Percentiles rank a stretch among this genome's conserved stretches.
Conservation (phyloP, 64 coral and sea anemone genomes). For the Dendronephthya gigantea region DNA sequence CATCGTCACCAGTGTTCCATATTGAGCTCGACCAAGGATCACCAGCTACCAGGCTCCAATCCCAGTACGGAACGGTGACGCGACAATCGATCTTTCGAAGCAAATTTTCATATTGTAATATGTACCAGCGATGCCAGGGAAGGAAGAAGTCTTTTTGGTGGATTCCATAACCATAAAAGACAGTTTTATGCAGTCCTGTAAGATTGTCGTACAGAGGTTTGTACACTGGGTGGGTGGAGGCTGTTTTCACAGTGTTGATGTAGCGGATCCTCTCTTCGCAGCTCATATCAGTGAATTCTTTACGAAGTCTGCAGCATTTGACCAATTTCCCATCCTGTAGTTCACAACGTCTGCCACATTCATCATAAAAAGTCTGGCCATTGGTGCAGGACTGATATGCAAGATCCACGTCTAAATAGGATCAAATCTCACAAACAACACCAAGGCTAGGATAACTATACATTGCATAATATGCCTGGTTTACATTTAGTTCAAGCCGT, state of each 20-base stretch:
- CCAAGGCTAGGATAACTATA: no score
- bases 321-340: slow-evolving; percentile 4
- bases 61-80: slow-evolving; percentile 55
- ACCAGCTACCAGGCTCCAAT: slow-evolving; percentile 19
- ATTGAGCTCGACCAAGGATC: neutral
- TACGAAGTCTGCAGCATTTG: slow-evolving; percentile 39
- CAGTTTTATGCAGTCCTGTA: slow-evolving; percentile 19
- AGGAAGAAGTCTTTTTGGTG: slow-evolving; percentile 28
- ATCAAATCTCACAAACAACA: no score
- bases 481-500: no score
- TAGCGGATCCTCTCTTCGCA: slow-evolving; percentile 19
- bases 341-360: slow-evolving; percentile 41
- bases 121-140: slow-evolving; percentile 59
- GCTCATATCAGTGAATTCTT: slow-evolving; percentile 44
- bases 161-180: neutral
- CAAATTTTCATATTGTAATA: slow-evolving; percentile 53
- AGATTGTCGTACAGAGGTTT: slow-evolving; percentile 35
- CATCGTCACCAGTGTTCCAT: slow-evolving; percentile 9
- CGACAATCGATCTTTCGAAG: slow-evolving; percentile 41
- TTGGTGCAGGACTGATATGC: slow-evolving; percentile 2
- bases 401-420: no score
- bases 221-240: slow-evolving; percentile 16
- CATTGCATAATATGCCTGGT: no score
- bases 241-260: slow-evolving; percentile 12
- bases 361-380: neutral